Conservation (phyloP, 1,140 invertebrate genomes). For the Ganaspis sp. region DNA sequence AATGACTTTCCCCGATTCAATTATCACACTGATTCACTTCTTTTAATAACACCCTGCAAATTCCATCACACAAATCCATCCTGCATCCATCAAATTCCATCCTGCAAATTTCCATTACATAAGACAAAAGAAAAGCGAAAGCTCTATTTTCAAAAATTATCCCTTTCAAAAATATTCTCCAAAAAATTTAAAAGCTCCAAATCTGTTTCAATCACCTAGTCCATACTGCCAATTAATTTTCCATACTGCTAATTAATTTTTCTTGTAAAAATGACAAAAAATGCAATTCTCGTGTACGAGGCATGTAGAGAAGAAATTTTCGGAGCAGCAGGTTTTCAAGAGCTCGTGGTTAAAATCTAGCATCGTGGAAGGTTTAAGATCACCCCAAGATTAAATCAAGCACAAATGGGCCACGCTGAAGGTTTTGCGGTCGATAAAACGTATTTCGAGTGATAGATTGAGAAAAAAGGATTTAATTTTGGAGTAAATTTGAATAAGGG, state of each 20-base stretch:
- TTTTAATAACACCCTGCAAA: neutral
- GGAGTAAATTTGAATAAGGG: neutral
- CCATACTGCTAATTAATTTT: no score
- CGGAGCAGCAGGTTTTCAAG: neutral
- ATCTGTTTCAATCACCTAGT: no score
- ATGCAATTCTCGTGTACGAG: no score
- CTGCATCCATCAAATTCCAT: neutral
- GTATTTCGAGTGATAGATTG: neutral
- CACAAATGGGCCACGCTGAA: neutral
- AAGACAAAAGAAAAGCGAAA: neutral
- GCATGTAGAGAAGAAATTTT: neutral
- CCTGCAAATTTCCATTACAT: neutral
- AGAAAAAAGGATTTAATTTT: neutral
- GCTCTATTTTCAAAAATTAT: neutral
- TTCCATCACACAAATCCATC: neutral
- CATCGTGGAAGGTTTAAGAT: slow-evolving; percentile 18
- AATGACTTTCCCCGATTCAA: neutral
- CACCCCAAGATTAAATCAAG: neutral
- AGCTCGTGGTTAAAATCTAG: neutral
- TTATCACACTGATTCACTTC: neutral
- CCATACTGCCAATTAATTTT: no score
- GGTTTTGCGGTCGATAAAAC: slow-evolving; percentile 7
- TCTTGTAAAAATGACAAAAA: no score
- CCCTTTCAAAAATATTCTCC: no score
- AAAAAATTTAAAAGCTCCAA: no score